Conservation (phyloP, 2,888 invertebrate genomes). For the Parnassius smintheus region DNA sequence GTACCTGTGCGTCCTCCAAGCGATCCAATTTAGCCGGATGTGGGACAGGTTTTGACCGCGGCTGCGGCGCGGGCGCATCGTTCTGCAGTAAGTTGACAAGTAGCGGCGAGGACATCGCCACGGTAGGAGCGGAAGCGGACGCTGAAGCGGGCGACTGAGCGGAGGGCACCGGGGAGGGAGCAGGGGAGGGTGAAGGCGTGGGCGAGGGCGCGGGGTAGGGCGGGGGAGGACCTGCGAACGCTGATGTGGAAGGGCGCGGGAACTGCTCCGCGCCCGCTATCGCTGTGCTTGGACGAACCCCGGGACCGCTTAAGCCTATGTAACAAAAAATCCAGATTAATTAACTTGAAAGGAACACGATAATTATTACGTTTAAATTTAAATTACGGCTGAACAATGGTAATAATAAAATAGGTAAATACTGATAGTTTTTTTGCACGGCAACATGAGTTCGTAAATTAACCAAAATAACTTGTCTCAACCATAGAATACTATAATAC, state of each 20-base stretch:
- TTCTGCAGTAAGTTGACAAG: constrained; percentile 95
- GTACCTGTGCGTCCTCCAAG: constrained; percentile 67
- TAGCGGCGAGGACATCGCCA: constrained; percentile 92
- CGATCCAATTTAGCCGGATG: constrained; percentile 66
- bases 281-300: constrained; percentile 38
- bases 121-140: constrained; percentile 66
- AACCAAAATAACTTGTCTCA: too few relatives aligned
- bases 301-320: constrained; percentile 46
- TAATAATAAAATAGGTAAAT: too few relatives aligned
- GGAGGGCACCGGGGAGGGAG: constrained; percentile 36
- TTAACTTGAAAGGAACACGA: too few relatives aligned
- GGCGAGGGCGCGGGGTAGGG: constrained; percentile 37
- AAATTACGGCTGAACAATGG: too few relatives aligned
- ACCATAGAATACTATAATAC: too few relatives aligned
- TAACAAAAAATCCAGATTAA: constrained; percentile 4
- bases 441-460: too few relatives aligned
- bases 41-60: constrained; percentile 52
- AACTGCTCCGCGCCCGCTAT: constrained; percentile 47
- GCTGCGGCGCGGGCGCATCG: constrained; percentile 81
- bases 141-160: constrained; percentile 36
- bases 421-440: too few relatives aligned
- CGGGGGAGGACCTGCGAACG: constrained; percentile 65
- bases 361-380: too few relatives aligned
- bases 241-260: constrained; percentile 54
- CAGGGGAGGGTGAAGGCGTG: constrained; percentile 37